Conservation (phyloP, 2,888 invertebrate genomes). For the Schizotus pectinicornis region DNA sequence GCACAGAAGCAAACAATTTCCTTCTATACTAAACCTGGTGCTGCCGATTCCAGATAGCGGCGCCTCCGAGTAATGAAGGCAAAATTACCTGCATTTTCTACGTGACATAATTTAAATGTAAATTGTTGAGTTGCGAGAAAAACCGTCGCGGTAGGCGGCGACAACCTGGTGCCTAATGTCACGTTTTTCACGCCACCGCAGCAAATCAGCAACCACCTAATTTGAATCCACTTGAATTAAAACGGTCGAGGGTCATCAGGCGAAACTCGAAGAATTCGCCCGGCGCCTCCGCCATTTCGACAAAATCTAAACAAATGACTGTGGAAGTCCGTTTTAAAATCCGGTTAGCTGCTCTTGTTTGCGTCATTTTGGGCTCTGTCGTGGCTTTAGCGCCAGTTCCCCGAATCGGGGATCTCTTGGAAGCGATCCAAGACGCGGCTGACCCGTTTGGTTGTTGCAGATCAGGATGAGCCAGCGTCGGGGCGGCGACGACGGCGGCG, state of each 20-base stretch:
- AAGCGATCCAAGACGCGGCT: neutral
- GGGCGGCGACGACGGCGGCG: conserved; percentile 46
- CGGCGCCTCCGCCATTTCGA: too few relatives aligned
- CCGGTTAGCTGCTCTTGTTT: too few relatives aligned
- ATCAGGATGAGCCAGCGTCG: conserved; percentile 49
- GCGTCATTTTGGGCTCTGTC: too few relatives aligned
- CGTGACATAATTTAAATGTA: conserved; percentile 15
- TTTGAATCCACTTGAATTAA: too few relatives aligned
- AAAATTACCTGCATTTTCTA: conserved; percentile 7
- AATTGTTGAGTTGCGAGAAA: neutral
- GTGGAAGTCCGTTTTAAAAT: too few relatives aligned
- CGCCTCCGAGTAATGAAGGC: conserved; percentile 2
- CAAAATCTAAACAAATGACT: too few relatives aligned
- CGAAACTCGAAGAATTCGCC: too few relatives aligned
- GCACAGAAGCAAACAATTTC: conserved; percentile 15
- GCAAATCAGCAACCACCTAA: too few relatives aligned
- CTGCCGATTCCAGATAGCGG: conserved; percentile 10
- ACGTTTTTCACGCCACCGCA: too few relatives aligned
- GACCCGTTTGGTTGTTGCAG: conserved; percentile 38
- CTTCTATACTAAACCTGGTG: conserved; percentile 5
- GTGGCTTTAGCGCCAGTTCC: neutral
- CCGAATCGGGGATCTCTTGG: neutral
- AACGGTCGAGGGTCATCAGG: too few relatives aligned
- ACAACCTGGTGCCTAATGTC: too few relatives aligned
- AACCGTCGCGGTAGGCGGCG: neutral